A percentile compares a stretch with the other conserved stretches of the same genome.
Conservation (phyloP, 2,113 vertebrate species). For the Chitala chitala region DNA sequence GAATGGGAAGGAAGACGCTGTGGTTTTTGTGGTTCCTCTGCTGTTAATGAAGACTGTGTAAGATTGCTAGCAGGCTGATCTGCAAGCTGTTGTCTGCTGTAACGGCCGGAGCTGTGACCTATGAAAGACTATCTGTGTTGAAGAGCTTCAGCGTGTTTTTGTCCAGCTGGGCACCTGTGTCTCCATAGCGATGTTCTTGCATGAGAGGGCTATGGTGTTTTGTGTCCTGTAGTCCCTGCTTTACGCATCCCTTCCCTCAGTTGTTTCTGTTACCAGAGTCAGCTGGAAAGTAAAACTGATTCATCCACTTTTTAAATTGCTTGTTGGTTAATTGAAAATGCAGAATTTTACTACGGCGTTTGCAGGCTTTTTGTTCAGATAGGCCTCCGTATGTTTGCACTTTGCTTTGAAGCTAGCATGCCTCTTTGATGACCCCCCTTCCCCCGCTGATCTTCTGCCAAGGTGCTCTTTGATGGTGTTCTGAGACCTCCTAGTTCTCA, state of each 20-base stretch:
- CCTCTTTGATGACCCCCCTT: background rate
- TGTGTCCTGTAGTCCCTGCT: too few relatives aligned
- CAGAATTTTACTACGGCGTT: too few relatives aligned
- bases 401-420: background rate
- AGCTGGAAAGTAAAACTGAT: too few relatives aligned
- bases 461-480: background rate
- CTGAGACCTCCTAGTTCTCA: background rate
- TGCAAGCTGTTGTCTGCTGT: background rate
- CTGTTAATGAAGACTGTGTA: background rate
- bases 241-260: too few relatives aligned
- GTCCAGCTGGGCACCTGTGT: background rate
- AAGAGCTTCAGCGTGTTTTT: background rate
- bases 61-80: background rate
- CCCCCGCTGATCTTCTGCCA: background rate
- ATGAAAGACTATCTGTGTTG: background rate
- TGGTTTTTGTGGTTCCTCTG: constrained; percentile 7
- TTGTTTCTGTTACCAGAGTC: too few relatives aligned
- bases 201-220: too few relatives aligned
- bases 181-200: too few relatives aligned
- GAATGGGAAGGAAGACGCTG: constrained; percentile 10
- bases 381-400: background rate
- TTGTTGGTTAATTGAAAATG: too few relatives aligned
- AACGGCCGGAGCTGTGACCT: background rate
- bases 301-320: too few relatives aligned
- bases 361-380: too few relatives aligned